These are phyloP conservation scores for Euzophera pinguis DNA, from an alignment of 2,888 invertebrate genomes.

Conservation along the genomic window DNA sequence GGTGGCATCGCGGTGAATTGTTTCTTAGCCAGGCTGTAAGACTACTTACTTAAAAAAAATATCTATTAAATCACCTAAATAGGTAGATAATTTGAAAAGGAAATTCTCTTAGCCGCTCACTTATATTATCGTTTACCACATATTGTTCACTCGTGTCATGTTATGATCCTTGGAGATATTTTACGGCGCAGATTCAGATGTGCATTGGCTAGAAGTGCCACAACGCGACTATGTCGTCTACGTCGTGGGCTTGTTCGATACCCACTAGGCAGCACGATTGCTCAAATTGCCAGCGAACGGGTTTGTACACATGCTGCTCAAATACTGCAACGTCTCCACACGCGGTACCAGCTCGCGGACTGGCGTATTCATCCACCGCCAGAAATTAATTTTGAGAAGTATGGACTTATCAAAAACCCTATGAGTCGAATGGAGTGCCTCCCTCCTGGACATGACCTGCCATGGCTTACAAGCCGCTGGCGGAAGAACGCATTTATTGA, in stretches of 20 bases:
- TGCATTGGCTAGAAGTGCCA: conserved; percentile 96
- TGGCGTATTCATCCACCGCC: conserved; percentile 96
- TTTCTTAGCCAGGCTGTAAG: too few relatives aligned
- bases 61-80: too few relatives aligned
- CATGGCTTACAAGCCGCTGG: conserved; percentile 66
- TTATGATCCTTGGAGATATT: conserved; percentile 97
- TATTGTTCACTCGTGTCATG: too few relatives aligned
- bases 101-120: too few relatives aligned
- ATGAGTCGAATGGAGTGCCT: conserved; percentile 97
- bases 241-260: conserved; percentile 98
- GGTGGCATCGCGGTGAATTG: too few relatives aligned
- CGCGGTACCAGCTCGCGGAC: conserved; percentile 96
- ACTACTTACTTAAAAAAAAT: too few relatives aligned
- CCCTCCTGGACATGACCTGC: conserved; percentile 92
- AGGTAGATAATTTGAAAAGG: too few relatives aligned
- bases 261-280: conserved; percentile 90
- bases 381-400: conserved; percentile 90
- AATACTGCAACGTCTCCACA: conserved; percentile 89
- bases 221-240: conserved; percentile 97
- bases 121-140: too few relatives aligned
- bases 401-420: conserved; percentile 93
- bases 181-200: conserved; percentile 94
- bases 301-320: conserved; percentile 87
- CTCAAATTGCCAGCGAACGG: conserved; percentile 86
- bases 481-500: conserved; percentile 82